These are phyloP conservation scores for Arctia plantaginis DNA, from an alignment of 2,888 invertebrate genomes.

Conservation along the genomic window DNA sequence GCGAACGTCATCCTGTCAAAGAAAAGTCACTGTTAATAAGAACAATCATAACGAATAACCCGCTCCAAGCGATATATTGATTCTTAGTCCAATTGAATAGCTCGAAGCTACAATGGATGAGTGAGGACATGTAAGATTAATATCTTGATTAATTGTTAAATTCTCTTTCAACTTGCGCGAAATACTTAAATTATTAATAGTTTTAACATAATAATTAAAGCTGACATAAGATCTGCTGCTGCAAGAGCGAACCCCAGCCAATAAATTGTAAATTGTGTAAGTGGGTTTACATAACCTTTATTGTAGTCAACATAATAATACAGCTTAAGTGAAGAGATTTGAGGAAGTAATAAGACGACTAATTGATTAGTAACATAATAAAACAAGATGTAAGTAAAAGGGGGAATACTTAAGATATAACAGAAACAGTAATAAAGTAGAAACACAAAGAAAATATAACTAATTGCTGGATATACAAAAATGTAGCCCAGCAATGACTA, in stretches of 20 bases:
- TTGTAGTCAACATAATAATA: background rate
- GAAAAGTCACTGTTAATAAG: slow-evolving; percentile 9
- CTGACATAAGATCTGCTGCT: too few relatives aligned
- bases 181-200: background rate
- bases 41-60: background rate
- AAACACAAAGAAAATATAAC: too few relatives aligned
- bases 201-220: background rate
- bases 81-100: background rate
- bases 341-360: background rate
- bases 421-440: too few relatives aligned
- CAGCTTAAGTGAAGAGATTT: background rate
- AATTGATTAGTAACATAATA: background rate
- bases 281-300: background rate
- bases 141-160: slow-evolving; percentile 3
- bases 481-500: too few relatives aligned
- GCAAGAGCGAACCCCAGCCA: background rate
- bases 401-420: too few relatives aligned
- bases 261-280: background rate
- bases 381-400: background rate
- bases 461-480: background rate
- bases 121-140: background rate
- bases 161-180: background rate
- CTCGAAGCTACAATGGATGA: background rate
- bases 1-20: slow-evolving; percentile 79
- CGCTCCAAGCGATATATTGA: background rate